Percentiles rank a stretch among this genome's conserved stretches.
Conservation (phyloP, 2,888 invertebrate species). For the Cosmopolites sordidus region DNA sequence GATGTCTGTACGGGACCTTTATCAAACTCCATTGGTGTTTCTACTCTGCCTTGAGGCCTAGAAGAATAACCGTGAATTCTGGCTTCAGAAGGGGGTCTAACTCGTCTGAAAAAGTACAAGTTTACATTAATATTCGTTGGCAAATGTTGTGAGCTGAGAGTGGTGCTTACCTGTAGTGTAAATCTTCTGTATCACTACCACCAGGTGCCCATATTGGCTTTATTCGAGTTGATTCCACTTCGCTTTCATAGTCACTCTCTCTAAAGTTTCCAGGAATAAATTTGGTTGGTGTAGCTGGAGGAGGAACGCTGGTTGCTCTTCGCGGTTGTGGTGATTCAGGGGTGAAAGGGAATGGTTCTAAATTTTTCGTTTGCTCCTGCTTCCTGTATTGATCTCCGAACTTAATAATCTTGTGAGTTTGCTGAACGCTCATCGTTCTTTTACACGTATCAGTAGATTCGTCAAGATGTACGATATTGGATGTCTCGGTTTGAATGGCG, state of each 20-base stretch:
- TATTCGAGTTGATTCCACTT: constrained; percentile 58
- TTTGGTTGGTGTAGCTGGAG: constrained; percentile 59
- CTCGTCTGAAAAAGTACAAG: constrained; percentile 42
- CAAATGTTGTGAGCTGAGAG: too few relatives aligned
- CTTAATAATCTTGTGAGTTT: constrained; percentile 65
- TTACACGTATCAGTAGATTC: constrained; percentile 64
- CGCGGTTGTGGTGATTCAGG: constrained; percentile 46
- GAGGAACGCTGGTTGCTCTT: constrained; percentile 46
- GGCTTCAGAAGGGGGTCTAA: constrained; percentile 52
- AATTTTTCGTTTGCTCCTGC: constrained; percentile 31
- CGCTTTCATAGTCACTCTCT: constrained; percentile 69
- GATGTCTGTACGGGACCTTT: constrained; percentile 48
- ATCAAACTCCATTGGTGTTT: constrained; percentile 62
- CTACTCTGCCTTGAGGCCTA: constrained; percentile 41
- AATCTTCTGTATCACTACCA: constrained; percentile 56
- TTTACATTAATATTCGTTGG: too few relatives aligned
- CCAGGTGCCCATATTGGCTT: constrained; percentile 62
- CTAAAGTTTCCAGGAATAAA: constrained; percentile 62
- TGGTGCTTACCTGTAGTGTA: constrained; percentile 50
- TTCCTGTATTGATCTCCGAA: constrained; percentile 54
- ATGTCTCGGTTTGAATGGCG: constrained; percentile 63
- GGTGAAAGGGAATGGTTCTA: constrained; percentile 51
- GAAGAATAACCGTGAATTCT: constrained; percentile 9
- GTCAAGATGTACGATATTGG: constrained; percentile 66
- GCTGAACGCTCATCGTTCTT: constrained; percentile 63